A percentile compares a stretch with the other conserved stretches of the same genome.
phyloP scores from a whole-genome alignment of 2,888 invertebrate genomes.

The Ferdinandea cuprea region DNA sequence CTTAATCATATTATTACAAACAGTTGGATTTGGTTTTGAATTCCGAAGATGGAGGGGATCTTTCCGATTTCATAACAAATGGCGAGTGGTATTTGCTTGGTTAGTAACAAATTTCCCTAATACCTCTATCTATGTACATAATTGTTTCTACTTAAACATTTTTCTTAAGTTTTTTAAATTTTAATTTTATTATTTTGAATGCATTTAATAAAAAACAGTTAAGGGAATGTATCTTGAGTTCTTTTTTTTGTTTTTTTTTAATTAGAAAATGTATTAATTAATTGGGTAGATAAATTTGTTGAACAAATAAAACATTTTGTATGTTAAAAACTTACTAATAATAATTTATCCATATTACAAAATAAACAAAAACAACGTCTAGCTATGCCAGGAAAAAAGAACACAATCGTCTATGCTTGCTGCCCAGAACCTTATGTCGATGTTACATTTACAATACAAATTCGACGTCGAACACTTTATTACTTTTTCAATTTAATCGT shows the following conservation, averaged over 20 bases:
- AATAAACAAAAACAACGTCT: constrained; percentile 76
- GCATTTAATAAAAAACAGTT: constrained; percentile 67
- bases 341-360: constrained; percentile 46
- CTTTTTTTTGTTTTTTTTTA: constrained; percentile 44
- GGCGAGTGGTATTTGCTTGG: constrained; percentile 99
- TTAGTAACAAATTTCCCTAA: constrained; percentile 84
- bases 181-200: constrained; percentile 51
- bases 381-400: constrained; percentile 97
- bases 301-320: constrained; percentile 1
- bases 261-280: constrained; percentile 24
- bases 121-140: constrained; percentile 67
- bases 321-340: constrained; percentile 33
- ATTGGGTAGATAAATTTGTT: constrained; percentile 17
- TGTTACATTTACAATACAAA: constrained; percentile 98
- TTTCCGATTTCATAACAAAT: constrained; percentile 98
- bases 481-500: constrained; percentile 99
- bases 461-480: constrained; percentile 97
- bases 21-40: constrained; percentile 98
- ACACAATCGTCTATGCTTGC: constrained; percentile 95
- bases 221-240: constrained; percentile 11
- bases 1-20: constrained; percentile 76
- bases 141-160: constrained; percentile 14
- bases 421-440: constrained; percentile 95
- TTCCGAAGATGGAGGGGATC: constrained; percentile 96
- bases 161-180: constrained; percentile 18